Evolutionary conservation across 2,113 vertebrate genomes (phyloP).

Genomic region (Carassius carassius): DNA sequence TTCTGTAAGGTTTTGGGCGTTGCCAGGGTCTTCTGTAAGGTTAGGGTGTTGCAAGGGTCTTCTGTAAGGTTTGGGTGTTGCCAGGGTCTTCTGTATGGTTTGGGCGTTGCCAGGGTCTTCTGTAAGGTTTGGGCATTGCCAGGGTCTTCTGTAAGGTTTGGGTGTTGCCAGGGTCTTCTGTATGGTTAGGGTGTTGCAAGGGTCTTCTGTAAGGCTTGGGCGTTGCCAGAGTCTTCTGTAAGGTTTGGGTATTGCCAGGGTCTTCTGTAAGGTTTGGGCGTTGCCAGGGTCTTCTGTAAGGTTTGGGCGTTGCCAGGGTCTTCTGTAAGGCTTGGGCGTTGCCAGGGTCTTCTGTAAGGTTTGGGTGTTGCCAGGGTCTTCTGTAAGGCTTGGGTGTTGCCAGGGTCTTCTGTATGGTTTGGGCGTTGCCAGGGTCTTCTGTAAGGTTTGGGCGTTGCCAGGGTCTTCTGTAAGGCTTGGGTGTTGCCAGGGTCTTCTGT

Average conservation of each 20-base stretch:
- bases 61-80: background rate
- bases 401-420: background rate
- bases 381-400: no score
- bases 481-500: background rate
- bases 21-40: background rate
- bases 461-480: no score
- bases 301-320: background rate
- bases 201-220: no score
- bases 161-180: background rate
- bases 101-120: background rate
- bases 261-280: no score
- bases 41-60: background rate
- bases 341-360: no score
- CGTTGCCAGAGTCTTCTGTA: background rate
- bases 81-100: no score
- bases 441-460: background rate
- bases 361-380: background rate
- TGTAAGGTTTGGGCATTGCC: no score
- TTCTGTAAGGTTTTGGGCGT: background rate
- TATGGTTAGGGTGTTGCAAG: background rate
- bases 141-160: background rate
- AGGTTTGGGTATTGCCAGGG: no score
- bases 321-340: background rate
- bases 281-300: background rate
- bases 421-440: background rate